Evolutionary conservation across 2,797 vertebrate species (phyloP).

Genomic region (Cyclura pinguis): DNA sequence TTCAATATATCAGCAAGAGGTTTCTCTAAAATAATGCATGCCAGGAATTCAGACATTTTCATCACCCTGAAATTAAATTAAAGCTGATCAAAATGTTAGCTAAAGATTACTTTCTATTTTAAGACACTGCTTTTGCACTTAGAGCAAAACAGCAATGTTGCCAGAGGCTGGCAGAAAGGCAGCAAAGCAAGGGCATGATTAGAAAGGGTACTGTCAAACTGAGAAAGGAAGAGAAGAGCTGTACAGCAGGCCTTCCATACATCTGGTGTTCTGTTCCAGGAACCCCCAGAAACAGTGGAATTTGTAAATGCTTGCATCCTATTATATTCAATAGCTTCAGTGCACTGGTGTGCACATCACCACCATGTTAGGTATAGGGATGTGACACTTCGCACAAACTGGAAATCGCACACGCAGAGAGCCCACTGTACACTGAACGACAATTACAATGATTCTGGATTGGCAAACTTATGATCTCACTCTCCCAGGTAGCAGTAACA

Average conservation of each 20-base stretch:
- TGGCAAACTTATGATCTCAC: background rate
- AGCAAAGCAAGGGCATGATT: slow-evolving; percentile 64
- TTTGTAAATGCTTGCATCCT: no score
- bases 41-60: slow-evolving; percentile 68
- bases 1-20: slow-evolving; percentile 49
- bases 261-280: no score
- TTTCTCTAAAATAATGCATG: slow-evolving; percentile 40
- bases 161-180: slow-evolving; percentile 69
- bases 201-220: slow-evolving; percentile 66
- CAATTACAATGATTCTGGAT: slow-evolving; percentile 49
- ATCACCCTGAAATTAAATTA: slow-evolving; percentile 75
- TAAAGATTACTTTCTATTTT: slow-evolving; percentile 76
- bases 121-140: slow-evolving; percentile 67
- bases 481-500: background rate
- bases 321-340: no score
- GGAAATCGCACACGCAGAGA: no score
- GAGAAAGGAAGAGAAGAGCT: slow-evolving; percentile 54
- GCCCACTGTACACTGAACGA: slow-evolving; percentile 43
- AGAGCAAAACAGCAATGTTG: slow-evolving; percentile 67
- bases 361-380: no score
- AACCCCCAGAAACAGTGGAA: no score
- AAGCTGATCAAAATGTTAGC: slow-evolving; percentile 74
- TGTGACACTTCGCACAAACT: no score
- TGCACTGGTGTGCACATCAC: no score
- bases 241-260: no score